Evolutionary conservation across 2,888 invertebrate genomes (phyloP), one percentile per base, ranked within the genome.

Genomic region (Zeuzera pyrina): DNA sequence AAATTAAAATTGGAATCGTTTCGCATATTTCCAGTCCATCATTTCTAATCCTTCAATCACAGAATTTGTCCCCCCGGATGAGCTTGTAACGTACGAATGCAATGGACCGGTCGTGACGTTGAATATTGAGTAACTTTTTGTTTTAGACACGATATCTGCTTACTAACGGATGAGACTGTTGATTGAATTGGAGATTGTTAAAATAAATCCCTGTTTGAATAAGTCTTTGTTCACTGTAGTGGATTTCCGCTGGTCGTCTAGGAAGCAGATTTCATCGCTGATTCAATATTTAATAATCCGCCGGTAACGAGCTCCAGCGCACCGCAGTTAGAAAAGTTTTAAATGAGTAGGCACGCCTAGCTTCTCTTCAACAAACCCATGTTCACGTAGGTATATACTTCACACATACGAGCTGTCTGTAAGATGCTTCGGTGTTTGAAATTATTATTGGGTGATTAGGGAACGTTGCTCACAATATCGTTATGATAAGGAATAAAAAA

Each of bases 221-320:
- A 63, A 56, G 59, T 57, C 66, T 69, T 68, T 71, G 64, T 70
- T 68, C 64, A 56, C 52, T n/a, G n/a, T n/a, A n/a, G 49, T 48
- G 54, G 50, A 57, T 61, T 58, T 63, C 50, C 52, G 48, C 49
- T 49, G 65, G 68, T 69, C 53, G 74, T 70, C 74, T 73, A 74
- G 74, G 70, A 68, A 51, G 60, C 63, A 51, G 66, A 63, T 71
- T 73, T 72, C 61, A 73, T 73, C 72, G 61, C 66, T 69, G 76
- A 65, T 77, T 74, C 76, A 79, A 79, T 81, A 78, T 83, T 83
- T 77, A 78, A 79, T 83, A 83, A 83, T 83, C 83, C 83, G 51
- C 38, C 57, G 52, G 65, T 83, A 83, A 83, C 83, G 76, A 83
- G 79, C 61, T 69, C 52, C 52, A 47, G 57, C 47, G 42, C 52